Percentiles rank a stretch among this genome's conserved stretches.
Evolutionary conservation across 2,113 vertebrate species (phyloP).

Genomic region (Ceuthmochares aereus): DNA sequence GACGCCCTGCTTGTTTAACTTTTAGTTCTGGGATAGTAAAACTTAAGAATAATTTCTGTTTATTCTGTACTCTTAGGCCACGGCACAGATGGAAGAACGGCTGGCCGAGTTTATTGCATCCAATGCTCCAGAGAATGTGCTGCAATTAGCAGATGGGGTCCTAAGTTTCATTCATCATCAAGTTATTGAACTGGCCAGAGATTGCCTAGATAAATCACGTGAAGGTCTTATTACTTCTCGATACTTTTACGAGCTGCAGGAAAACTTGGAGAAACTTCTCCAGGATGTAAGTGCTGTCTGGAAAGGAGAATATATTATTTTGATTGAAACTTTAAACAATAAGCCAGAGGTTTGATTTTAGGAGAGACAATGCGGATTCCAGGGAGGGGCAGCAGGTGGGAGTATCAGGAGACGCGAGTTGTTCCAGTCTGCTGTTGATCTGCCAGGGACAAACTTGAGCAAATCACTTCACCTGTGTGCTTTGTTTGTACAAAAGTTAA

Average conservation of each 20-base stretch:
- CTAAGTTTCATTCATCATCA: conserved; percentile 98
- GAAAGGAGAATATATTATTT: neutral
- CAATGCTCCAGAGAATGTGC: conserved; percentile 86
- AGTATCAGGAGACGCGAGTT: neutral
- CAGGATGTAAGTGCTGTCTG: conserved; percentile 89
- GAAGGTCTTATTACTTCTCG: conserved; percentile 94
- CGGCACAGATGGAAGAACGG: conserved; percentile 96
- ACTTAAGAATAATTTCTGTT: conserved; percentile 11
- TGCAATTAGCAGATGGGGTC: conserved; percentile 92
- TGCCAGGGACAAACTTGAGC: accelerated
- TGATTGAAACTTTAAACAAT: neutral
- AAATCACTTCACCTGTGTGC: neutral
- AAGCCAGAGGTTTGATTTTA: neutral
- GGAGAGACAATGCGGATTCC: neutral
- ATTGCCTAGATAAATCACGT: conserved; percentile 93
- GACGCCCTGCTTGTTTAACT: neutral
- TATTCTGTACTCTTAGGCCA: conserved; percentile 81
- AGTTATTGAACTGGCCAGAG: conserved; percentile 93
- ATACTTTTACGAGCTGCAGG: conserved; percentile 98
- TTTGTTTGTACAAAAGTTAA: neutral
- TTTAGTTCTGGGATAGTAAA: neutral
- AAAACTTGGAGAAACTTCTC: conserved; percentile 95
- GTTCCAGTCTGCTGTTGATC: neutral
- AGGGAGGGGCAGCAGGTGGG: neutral
- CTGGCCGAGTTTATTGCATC: conserved; percentile 90